Evolutionary conservation across 2,113 vertebrate species (phyloP), one percentile per base, ranked within the genome.

Genomic region (Gymnocephalus cernua): DNA sequence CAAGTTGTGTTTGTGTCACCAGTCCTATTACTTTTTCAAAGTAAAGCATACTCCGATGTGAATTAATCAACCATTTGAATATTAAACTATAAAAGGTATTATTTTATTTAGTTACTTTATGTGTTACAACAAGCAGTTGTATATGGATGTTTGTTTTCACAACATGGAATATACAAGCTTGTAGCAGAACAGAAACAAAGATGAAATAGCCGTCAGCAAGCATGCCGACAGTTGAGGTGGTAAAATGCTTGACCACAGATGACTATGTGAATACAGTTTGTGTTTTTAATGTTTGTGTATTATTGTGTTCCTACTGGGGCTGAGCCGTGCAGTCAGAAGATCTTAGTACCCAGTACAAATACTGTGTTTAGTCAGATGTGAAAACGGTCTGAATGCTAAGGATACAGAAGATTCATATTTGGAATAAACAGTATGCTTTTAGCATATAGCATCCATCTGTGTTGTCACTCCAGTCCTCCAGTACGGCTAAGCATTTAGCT

Each of bases 1-100:
- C 25, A 57, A 63, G 13, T 2, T 63, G 73, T 82, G 38, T 85
- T 58, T 86, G 58, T 85, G 56, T 74, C 23, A 56, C 51, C 16
- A 8, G 23, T 76, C 70, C 11, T 75, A 13, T 62, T 56, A 38
- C 15, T 74, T 38, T 4, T 10, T 27, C 8, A 67, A 48, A 50
- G 15, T 2, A 23, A 15, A 70, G 23, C 23, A 21, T 18, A 48
- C n/a, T 16, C 14, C 3, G 7, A 13, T 72, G 32, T 12, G 44
- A 25, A 29, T 48, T 7, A 63, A 14, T 6, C 25, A 66, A 63
- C 19, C 1, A 19, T 45, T 19, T 54, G 2, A 74, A 6, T 6
- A 63, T 69, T 29, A 23, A 68, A 25, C 53, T 23, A 10, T 61
- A 5, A 29, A 38, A 56, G 57, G 57, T 12, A 23, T 15, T 21